A percentile compares a stretch with the other conserved stretches of the same genome.
These are phyloP conservation scores for Paramormyrops kingsleyae DNA, from an alignment of 2,113 vertebrate species.

Conservation along the genomic window DNA sequence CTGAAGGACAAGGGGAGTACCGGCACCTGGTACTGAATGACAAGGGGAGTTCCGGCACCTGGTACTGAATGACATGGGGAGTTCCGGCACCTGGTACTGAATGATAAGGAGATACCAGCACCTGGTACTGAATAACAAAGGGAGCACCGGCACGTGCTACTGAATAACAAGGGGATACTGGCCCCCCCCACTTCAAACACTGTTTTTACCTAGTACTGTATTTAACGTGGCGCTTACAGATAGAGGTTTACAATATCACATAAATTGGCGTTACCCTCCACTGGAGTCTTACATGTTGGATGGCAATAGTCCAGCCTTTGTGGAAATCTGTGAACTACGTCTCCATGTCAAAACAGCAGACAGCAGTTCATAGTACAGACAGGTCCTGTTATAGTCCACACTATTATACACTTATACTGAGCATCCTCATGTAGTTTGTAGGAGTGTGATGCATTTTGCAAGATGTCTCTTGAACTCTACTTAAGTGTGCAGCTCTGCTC, in stretches of 20 bases:
- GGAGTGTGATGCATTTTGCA: not conserved
- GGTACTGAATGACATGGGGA: no score
- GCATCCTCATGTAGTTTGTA: not conserved
- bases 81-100: not conserved
- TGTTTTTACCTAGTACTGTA: not conserved
- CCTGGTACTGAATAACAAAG: no score
- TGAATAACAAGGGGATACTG: no score
- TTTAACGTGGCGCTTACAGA: not conserved
- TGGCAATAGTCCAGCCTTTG: not conserved
- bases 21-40: not conserved
- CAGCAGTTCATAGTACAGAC: not conserved
- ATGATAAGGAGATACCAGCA: not conserved
- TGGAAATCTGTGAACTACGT: not conserved
- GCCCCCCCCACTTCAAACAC: not conserved
- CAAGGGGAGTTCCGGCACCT: not conserved
- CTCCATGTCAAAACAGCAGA: not conserved
- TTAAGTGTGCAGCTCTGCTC: not conserved
- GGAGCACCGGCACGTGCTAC: not conserved
- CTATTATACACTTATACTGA: not conserved
- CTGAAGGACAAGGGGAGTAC: no score
- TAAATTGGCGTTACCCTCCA: not conserved
- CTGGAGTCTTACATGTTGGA: not conserved
- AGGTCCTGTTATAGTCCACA: not conserved
- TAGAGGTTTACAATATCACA: not conserved
- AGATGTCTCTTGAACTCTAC: not conserved